Percentiles rank a stretch among this genome's conserved stretches.
These are phyloP conservation scores for Lutjanus argentimaculatus DNA, from an alignment of 2,797 vertebrate species.

Conservation along the genomic window DNA sequence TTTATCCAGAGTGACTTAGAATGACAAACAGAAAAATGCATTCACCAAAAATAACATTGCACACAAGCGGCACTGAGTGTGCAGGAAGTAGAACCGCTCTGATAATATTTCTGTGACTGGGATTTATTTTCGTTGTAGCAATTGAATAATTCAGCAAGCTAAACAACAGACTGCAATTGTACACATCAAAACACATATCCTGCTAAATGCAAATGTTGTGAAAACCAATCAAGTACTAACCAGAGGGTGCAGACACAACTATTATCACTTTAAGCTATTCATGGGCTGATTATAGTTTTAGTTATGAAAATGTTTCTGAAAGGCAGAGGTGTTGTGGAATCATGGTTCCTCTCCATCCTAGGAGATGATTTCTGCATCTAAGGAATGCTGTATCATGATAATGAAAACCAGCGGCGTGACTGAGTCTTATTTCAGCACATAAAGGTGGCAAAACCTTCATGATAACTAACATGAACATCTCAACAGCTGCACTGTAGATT, in stretches of 20 bases:
- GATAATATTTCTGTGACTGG: conserved; percentile 23
- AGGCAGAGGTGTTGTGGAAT: background rate
- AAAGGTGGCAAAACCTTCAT: background rate
- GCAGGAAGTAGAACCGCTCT: conserved; percentile 10
- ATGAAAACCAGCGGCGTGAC: background rate
- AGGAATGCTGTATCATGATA: background rate
- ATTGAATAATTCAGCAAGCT: conserved; percentile 43
- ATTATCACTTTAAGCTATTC: conserved; percentile 21
- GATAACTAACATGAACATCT: conserved; percentile 1
- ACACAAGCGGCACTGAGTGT: background rate
- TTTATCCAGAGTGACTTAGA: conserved; percentile 38
- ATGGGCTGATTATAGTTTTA: background rate
- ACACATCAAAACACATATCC: conserved; percentile 41
- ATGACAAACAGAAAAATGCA: conserved; percentile 29
- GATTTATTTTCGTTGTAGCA: conserved; percentile 39
- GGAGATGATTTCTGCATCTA: background rate
- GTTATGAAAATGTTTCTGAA: background rate
- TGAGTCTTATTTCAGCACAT: background rate
- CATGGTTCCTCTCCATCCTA: too few relatives aligned
- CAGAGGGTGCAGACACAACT: conserved; percentile 12
- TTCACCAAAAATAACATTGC: conserved; percentile 47
- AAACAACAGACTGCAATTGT: conserved; percentile 21
- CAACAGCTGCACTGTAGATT: background rate
- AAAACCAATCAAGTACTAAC: conserved; percentile 33
- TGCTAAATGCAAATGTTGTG: conserved; percentile 39